A percentile compares a stretch with the other conserved stretches of the same genome.
Conservation (phyloP, 2,888 invertebrate genomes). For the Colletes collaris region DNA sequence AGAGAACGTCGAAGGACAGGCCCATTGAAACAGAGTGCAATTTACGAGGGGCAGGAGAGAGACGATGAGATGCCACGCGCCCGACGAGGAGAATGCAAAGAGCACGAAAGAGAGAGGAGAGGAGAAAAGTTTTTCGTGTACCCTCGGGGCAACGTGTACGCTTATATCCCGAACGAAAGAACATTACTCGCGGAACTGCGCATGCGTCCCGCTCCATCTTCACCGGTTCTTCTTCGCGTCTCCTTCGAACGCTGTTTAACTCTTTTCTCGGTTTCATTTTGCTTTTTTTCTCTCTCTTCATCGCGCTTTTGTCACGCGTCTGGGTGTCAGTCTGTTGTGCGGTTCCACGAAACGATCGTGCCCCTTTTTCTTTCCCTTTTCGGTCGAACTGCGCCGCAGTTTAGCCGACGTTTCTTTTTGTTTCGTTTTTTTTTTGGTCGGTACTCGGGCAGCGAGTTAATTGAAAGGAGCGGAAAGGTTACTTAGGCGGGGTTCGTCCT, state of each 20-base stretch:
- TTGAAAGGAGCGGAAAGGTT: slow-evolving; percentile 4
- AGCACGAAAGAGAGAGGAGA: slow-evolving; percentile 1
- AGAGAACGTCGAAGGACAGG: slow-evolving; percentile 64
- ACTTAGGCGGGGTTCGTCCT: too few species aligned
- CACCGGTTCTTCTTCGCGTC: neutral
- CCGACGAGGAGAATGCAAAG: slow-evolving; percentile 49
- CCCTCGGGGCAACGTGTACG: slow-evolving; percentile 17
- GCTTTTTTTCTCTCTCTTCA: neutral
- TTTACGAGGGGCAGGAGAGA: slow-evolving; percentile 57
- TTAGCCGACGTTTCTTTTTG: neutral
- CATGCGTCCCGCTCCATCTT: slow-evolving; percentile 9
- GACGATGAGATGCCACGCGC: slow-evolving; percentile 67
- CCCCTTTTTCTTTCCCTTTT: neutral
- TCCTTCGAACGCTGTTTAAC: slow-evolving; percentile 20
- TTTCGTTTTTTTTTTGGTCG: too few species aligned
- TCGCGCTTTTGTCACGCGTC: slow-evolving; percentile 28
- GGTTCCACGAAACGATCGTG: slow-evolving; percentile 20
- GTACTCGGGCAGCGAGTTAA: neutral
- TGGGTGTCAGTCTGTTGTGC: slow-evolving; percentile 32
- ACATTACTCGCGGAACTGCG: slow-evolving; percentile 34
- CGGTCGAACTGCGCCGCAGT: neutral
- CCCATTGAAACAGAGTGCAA: slow-evolving; percentile 65
- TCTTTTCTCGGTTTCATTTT: slow-evolving; percentile 9
- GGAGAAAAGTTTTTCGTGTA: slow-evolving; percentile 26
- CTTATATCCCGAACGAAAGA: slow-evolving; percentile 38